These are phyloP conservation scores for Drosophila willistoni DNA, from an alignment of 1,140 invertebrate genomes.

Conservation along the genomic window DNA sequence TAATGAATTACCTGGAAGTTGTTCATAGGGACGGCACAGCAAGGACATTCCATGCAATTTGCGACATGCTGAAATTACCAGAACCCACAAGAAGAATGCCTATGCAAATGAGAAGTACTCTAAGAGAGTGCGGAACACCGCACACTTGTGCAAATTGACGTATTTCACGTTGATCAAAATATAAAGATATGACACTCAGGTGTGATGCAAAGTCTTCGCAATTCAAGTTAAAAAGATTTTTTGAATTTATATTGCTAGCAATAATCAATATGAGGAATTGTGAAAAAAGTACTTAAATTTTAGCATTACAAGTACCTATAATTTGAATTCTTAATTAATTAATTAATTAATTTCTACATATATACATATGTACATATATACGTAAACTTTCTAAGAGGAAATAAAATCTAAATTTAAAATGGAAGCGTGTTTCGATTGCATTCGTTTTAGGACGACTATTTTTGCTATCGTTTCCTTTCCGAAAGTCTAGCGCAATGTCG, in stretches of 20 bases:
- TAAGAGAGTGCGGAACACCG: constrained; percentile 23
- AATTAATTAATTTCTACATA: too few species aligned
- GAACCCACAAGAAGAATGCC: constrained; percentile 17
- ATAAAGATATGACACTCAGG: constrained; percentile 42
- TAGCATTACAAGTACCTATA: too few species aligned
- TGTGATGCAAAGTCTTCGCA: constrained; percentile 17
- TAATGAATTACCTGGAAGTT: constrained; percentile 79
- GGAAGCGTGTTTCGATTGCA: too few species aligned
- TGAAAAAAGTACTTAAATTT: too few species aligned
- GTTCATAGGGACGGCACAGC: constrained; percentile 18
- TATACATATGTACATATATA: too few species aligned
- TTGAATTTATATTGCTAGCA: not conserved
- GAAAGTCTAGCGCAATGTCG: too few species aligned
- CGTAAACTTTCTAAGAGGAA: too few species aligned
- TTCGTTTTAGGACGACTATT: too few species aligned
- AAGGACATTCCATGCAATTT: constrained; percentile 15
- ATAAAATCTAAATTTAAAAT: too few species aligned
- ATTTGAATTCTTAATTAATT: too few species aligned
- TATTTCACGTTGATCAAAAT: constrained; percentile 35
- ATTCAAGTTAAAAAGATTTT: not conserved
- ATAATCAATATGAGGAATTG: not conserved
- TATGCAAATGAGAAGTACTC: constrained; percentile 45
- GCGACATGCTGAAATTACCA: constrained; percentile 16
- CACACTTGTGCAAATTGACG: constrained; percentile 38
- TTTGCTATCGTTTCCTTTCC: too few species aligned